phyloP scores from a whole-genome alignment of 2,888 invertebrate genomes.

The Erebia ligea region DNA sequence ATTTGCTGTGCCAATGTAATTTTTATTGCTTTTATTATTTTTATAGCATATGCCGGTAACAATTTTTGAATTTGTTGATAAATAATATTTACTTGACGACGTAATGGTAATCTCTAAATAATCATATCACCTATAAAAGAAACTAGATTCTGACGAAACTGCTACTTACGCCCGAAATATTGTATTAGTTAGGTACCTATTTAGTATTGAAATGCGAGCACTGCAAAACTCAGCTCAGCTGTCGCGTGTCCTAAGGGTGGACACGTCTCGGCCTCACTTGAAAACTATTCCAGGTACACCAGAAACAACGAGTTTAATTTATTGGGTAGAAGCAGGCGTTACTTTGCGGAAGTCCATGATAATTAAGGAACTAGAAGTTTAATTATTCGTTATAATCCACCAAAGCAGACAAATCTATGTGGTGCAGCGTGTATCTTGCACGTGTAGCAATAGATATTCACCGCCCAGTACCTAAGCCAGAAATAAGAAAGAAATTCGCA shows the following conservation, averaged over 20 bases:
- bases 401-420: no score
- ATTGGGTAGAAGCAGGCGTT: no score
- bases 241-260: constrained; percentile 4
- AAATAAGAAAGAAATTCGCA: no score
- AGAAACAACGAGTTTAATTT: no score
- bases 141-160: not conserved
- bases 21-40: not conserved
- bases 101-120: not conserved
- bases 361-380: no score
- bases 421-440: no score
- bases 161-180: not conserved
- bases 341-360: no score
- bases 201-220: constrained; percentile 2
- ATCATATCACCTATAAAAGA: not conserved
- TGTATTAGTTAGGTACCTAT: not conserved
- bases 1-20: constrained; percentile 3
- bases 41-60: no score
- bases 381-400: no score
- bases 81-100: not conserved
- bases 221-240: not conserved
- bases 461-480: no score
- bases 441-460: no score
- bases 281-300: not conserved
- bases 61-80: no score
- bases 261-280: not conserved